Evolutionary conservation across 2,888 invertebrate genomes (phyloP).

Genomic region (Ophioninae sp.): DNA sequence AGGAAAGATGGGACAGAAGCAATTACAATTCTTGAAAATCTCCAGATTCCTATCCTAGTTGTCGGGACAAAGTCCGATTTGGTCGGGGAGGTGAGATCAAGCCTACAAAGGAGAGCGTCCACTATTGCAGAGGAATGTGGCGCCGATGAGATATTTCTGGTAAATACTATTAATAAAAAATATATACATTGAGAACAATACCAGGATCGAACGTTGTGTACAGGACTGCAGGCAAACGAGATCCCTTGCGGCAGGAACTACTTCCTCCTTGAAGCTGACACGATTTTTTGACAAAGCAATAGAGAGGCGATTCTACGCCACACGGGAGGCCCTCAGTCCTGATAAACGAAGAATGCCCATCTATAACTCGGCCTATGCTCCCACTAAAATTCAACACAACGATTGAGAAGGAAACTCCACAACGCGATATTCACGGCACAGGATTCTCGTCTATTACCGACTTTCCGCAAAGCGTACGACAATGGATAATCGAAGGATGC

Average conservation of each 20-base stretch:
- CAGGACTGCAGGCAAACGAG: constrained; percentile 86
- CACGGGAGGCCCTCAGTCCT: constrained; percentile 82
- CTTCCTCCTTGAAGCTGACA: constrained; percentile 95
- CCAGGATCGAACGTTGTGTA: constrained; percentile 65
- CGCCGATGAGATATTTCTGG: constrained; percentile 96
- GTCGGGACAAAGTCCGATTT: constrained; percentile 97
- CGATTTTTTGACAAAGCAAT: constrained; percentile 96
- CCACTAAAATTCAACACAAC: constrained; percentile 83
- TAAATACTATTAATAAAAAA: too few species aligned
- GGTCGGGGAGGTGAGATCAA: constrained; percentile 88
- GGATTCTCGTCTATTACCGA: too few species aligned
- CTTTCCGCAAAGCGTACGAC: too few species aligned
- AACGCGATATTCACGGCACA: too few species aligned
- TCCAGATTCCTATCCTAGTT: constrained; percentile 94
- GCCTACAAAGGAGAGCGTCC: constrained; percentile 84
- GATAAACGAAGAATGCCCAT: constrained; percentile 82
- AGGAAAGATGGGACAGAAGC: too few species aligned
- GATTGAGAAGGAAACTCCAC: constrained; percentile 65
- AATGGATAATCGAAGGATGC: too few species aligned
- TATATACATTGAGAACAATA: too few species aligned
- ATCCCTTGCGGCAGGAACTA: constrained; percentile 95
- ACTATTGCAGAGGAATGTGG: constrained; percentile 94
- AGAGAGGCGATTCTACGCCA: constrained; percentile 83
- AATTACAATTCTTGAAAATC: constrained; percentile 32
- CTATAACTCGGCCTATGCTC: constrained; percentile 82